Base-by-base conservation (phyloP, 2,888 invertebrate genomes). In the Apodemia zela region DNA sequence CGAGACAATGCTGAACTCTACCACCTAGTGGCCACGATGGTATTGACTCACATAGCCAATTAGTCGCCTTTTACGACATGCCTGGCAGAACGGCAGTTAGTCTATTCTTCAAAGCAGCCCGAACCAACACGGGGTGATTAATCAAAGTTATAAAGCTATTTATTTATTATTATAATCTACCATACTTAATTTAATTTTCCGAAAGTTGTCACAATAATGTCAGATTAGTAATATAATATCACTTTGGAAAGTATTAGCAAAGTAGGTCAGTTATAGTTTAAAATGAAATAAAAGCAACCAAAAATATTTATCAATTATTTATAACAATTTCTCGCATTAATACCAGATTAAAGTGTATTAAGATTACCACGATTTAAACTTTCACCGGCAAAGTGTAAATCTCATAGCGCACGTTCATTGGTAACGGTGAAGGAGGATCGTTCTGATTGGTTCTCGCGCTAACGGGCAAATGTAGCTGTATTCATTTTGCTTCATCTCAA, bases 401-500 rank as follows among this genome's bases (percentile, higher is more conserved):
- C 70, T 67, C 71, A 71, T 68, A 73, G 65, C 60, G 58, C 13
- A 64, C 65, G 67, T 62, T 67, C 67, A 87, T 87, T 85, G 87
- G 85, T 63, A 59, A 63, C 60, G 61, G 35, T 49, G 68, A 71
- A 61, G 63, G 67, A 62, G 69, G 67, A 63, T 21, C 42, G 54
- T 66, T 68, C 68, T 71, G 65, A 87, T 87, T 88, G 87, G 89
- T 68, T 64, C 68, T 71, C 63, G 69, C 64, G 63, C 67, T 80
- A 84, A 82, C 81, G 81, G 82, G 72, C 68, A 73, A 67, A 65
- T 72, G 84, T 68, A 60, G 78, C 88, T 87, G 75, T 71, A 66
- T 89, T 89, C 88, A 86, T 79, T 80, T 25, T 81, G 80, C 78
- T 73, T 82, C 81, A 69, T 72, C 74, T 73, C 76, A 72, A 72